Percentiles rank a stretch among this genome's conserved stretches.
Evolutionary conservation across 2,797 vertebrate genomes (phyloP).

Genomic region (Oreochromis grahami): DNA sequence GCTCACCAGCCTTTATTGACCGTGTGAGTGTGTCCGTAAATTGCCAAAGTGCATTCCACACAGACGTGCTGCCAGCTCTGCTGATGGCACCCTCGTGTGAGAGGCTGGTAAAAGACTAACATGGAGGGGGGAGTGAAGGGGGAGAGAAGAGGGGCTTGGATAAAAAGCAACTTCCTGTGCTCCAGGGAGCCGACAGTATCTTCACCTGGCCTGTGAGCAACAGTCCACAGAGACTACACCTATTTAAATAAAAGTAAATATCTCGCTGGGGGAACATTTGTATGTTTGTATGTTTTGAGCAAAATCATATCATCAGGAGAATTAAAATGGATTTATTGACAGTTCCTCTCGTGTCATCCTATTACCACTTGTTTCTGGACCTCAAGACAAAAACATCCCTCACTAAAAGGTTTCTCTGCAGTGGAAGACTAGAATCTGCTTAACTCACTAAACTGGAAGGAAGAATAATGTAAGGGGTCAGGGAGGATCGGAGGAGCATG

Average conservation of each 20-base stretch:
- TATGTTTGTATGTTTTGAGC: not conserved
- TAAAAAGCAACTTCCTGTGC: constrained; percentile 1
- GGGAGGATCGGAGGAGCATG: not conserved
- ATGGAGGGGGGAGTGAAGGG: not conserved
- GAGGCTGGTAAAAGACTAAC: constrained; percentile 36
- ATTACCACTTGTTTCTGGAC: constrained; percentile 23
- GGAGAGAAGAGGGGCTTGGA: not conserved
- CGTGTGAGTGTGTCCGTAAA: constrained; percentile 58
- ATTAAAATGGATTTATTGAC: constrained; percentile 30
- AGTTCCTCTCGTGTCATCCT: constrained; percentile 12
- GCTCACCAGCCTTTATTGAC: constrained; percentile 48
- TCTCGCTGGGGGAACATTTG: not conserved
- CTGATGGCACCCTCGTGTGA: constrained; percentile 60
- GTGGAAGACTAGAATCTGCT: constrained; percentile 19
- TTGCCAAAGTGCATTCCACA: constrained; percentile 65
- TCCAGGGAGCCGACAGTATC: not conserved
- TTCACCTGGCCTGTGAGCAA: constrained; percentile 1
- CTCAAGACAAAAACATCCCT: constrained; percentile 34
- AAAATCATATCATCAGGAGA: constrained; percentile 1
- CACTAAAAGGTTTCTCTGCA: constrained; percentile 10
- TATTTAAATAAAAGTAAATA: not conserved
- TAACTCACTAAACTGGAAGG: constrained; percentile 2
- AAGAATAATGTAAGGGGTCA: not conserved
- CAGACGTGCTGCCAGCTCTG: constrained; percentile 56
- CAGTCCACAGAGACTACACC: not conserved